These are phyloP conservation scores for Myanophis thanlyinensis DNA, from an alignment of 2,113 vertebrate genomes.

Conservation along the genomic window DNA sequence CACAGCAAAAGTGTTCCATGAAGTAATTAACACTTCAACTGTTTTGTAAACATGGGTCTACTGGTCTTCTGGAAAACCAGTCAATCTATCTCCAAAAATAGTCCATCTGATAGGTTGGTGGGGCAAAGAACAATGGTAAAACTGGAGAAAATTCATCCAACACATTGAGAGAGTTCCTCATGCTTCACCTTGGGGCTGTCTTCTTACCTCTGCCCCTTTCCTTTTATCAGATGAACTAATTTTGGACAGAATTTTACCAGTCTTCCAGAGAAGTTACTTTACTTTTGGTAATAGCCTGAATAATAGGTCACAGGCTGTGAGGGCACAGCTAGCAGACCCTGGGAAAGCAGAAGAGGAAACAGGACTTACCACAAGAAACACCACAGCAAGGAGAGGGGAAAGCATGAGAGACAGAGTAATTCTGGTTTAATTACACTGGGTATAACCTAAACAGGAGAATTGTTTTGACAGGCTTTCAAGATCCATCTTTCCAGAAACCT, in stretches of 20 bases:
- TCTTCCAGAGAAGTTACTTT: background rate
- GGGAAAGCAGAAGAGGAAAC: background rate
- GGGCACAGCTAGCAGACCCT: background rate
- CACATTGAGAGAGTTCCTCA: background rate
- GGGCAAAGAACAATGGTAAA: background rate
- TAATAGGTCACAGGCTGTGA: background rate
- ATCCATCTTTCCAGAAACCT: background rate
- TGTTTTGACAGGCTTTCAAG: background rate
- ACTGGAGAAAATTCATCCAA: background rate
- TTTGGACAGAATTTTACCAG: background rate
- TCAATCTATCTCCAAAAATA: background rate
- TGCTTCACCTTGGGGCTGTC: background rate
- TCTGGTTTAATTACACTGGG: background rate
- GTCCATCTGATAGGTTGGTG: background rate
- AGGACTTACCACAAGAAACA: background rate
- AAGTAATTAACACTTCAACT: background rate
- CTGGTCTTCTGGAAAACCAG: background rate
- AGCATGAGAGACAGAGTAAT: background rate
- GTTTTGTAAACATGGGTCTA: background rate
- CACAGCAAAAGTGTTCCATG: background rate
- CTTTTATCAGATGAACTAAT: background rate
- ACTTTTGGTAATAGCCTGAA: background rate
- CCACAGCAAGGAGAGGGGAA: background rate
- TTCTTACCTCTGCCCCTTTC: background rate
- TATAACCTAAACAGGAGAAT: background rate